phyloP scores from a whole-genome alignment of 2,113 vertebrate species.

The Hipposideros armiger region DNA sequence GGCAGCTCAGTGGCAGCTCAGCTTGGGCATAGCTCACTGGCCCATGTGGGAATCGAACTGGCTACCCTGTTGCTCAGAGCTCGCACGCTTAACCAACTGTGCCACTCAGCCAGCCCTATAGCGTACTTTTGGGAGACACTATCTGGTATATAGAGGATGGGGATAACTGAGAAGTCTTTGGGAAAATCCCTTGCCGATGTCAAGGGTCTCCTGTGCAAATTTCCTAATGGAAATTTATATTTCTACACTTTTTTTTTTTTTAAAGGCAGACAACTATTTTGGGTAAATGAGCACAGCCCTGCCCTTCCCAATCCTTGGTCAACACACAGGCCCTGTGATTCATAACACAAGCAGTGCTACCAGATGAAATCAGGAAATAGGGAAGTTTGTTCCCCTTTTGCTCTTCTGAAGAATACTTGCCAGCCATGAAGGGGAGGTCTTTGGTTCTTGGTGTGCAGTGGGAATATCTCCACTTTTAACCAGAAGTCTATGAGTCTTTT shows the following conservation, averaged over 20 bases:
- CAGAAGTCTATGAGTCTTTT: background rate
- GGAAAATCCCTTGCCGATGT: background rate
- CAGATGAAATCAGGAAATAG: background rate
- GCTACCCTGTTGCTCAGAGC: no score
- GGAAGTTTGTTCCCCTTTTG: background rate
- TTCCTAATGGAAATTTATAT: background rate
- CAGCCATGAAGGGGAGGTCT: background rate
- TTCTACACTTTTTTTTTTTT: background rate
- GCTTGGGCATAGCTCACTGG: no score
- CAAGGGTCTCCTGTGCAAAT: background rate
- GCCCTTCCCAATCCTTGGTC: background rate
- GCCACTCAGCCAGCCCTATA: background rate
- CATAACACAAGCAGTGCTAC: background rate
- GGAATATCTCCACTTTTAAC: background rate
- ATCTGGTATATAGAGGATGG: background rate
- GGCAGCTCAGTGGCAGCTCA: no score
- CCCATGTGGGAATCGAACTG: no score
- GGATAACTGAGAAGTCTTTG: background rate
- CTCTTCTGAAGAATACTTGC: background rate
- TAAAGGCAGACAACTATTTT: background rate
- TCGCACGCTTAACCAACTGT: no score
- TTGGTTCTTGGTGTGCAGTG: background rate
- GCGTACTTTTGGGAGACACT: background rate
- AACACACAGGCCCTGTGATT: background rate
- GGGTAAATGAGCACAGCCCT: background rate